Base-by-base conservation (phyloP, 2,113 vertebrate genomes). In the Pollimyrus isidori region DNA sequence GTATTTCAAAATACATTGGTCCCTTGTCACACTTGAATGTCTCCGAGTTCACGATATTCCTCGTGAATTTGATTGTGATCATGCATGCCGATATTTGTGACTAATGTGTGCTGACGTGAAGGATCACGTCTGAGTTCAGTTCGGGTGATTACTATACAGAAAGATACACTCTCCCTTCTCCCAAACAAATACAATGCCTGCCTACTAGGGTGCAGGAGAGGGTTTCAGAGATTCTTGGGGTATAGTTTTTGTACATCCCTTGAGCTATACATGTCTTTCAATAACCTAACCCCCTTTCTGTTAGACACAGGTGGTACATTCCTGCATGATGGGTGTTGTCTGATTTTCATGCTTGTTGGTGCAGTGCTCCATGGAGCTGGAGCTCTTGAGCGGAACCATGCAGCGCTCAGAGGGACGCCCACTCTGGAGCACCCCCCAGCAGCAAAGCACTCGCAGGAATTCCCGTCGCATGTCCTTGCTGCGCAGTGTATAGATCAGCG, bases 391-490 rank as follows among this genome's bases (percentile, higher is more conserved):
- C 0, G 96, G 97, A 13, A 97, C 92, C 92, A 97, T 95, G 88
- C 94, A 97, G 42, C 95, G 96, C 13, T 96, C 96, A 0, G 96
- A 56, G 0, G 96, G 94, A 4, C 94, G 93, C 0, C 92, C 95
- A 7, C 94, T 95, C 0, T 95, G 93, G 9, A 96, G 92, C 62
- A 94, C 91, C 21, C 96, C 94, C 93, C 91, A 96, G 93, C 97
- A 97, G 92, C 97, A 99, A 89, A 99, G 91, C 15, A 98, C 94
- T 0, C 98, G 91, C 56, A 97, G 93, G 89, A 99, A 97, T 92
- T 99, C 98, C n/a, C 93, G 94, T 0, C 97, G 94, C 97, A 99
- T 98, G 94, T 99, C 98, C 91, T 96, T 97, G 94, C 98, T 99
- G 52, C 98, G 93, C 92, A 98, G 92, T 0, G 97, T 97, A 92